Base-by-base conservation (phyloP, 2,797 vertebrate species). In the Thamnophis elegans region DNA sequence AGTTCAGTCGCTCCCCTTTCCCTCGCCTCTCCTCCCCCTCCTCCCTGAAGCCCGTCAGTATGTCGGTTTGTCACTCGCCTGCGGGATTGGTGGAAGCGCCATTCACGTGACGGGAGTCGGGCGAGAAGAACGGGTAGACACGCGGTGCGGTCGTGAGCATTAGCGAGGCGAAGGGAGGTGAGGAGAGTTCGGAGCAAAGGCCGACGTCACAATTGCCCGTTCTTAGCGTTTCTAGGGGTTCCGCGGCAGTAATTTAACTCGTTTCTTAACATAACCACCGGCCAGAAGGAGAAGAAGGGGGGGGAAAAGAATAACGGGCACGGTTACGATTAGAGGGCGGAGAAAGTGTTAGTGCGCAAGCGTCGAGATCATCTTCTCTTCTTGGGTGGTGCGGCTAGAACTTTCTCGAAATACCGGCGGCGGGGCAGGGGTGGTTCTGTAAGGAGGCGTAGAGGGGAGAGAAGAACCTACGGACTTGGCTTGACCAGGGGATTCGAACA, bases 381-480 rank as follows among this genome's bases (percentile, higher is more conserved):
- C 6, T 55, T 87, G 53, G 92, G 87, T 20, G 87, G 91, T 55
- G 95, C 89, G 55, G 16, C 93, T 97, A 93, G 96, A 97, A 97
- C 94, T 54, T 97, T 97, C 96, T 97, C 96, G 97, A 97, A 97
- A 96, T 91, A 95, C 95, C 92, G 93, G 96, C 88, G 59, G 59
- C 89, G 87, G 86, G 59, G 42, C 5, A 2, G 18, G 78, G 32
- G 85, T 10, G 22, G 16, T 32, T 58, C 28, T 1, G 4, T 32
- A 7, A 26, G 5, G 26, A 1, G 0, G 85, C 36, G 3, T 16
- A 53, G 86, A n/a, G 36, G 14, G 42, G 5, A 12, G 54, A 11
- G 32, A 55, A 1, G 25, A 42, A 22, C n/a, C 54, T 3, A 1
- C 7, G 11, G 25, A 7, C 0, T 10, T n/a, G 0, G 6, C 36